Conservation (phyloP, 2,797 vertebrate genomes). For the Sorex maritimensis region DNA sequence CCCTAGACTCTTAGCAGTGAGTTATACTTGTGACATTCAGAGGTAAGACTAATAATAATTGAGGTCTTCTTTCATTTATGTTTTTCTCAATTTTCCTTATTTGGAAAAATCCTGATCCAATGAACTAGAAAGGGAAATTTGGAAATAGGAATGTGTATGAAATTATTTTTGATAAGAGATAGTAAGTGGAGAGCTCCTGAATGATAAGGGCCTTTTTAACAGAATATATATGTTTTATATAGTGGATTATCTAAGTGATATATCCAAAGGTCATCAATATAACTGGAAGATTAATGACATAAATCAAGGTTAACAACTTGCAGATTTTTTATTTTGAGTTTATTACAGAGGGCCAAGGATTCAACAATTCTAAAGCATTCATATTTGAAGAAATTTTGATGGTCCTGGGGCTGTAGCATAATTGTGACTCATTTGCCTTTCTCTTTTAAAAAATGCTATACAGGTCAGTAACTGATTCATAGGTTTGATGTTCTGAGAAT, state of each 20-base stretch:
- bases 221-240: neutral
- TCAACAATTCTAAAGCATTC: conserved; percentile 61
- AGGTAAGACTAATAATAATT: neutral
- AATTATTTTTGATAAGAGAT: neutral
- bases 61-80: neutral
- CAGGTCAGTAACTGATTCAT: conserved; percentile 59
- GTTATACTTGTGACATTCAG: neutral
- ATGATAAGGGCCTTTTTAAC: neutral
- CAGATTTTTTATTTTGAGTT: conserved; percentile 55
- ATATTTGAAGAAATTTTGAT: conserved; percentile 67
- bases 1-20: neutral
- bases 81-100: neutral
- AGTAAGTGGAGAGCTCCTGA: neutral
- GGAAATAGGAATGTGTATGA: neutral
- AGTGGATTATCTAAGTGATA: conserved; percentile 18
- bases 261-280: neutral
- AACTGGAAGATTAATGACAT: conserved; percentile 57
- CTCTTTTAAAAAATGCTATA: conserved; percentile 65
- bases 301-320: conserved; percentile 57
- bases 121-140: neutral
- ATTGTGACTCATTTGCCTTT: conserved; percentile 39
- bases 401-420: conserved; percentile 13
- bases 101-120: neutral
- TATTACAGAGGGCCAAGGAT: conserved; percentile 64
- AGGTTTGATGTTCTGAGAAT: conserved; percentile 57